Percentiles rank a stretch among this genome's conserved stretches.
phyloP scores from a whole-genome alignment of 2,113 vertebrate genomes.

The Miniopterus natalensis region DNA sequence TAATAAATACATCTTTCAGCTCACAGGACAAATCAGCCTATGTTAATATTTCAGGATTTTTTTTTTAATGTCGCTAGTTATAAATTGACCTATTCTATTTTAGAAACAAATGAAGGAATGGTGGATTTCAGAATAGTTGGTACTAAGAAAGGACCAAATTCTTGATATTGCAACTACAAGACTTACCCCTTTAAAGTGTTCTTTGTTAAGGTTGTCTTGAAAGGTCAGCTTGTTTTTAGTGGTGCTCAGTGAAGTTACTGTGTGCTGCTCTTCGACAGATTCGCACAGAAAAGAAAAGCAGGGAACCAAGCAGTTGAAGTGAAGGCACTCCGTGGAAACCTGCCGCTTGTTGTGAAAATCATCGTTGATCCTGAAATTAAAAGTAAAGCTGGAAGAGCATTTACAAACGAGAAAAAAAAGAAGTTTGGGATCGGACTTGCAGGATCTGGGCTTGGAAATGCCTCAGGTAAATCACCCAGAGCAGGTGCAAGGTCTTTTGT shows the following conservation, averaged over 20 bases:
- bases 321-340: slow-evolving; percentile 84
- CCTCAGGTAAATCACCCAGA: slow-evolving; percentile 94
- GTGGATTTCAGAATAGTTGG: slow-evolving; percentile 56
- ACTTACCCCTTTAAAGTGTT: slow-evolving; percentile 58
- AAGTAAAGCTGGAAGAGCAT: slow-evolving; percentile 91
- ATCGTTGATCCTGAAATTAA: slow-evolving; percentile 86
- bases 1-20: slow-evolving; percentile 37
- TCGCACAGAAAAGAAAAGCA: slow-evolving; percentile 77
- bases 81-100: slow-evolving; percentile 38
- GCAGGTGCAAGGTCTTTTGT: neutral
- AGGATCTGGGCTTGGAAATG: slow-evolving; percentile 96
- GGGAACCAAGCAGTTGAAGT: slow-evolving; percentile 82
- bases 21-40: neutral
- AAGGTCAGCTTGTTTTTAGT: slow-evolving; percentile 73
- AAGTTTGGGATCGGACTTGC: slow-evolving; percentile 92
- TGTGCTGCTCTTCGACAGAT: slow-evolving; percentile 83
- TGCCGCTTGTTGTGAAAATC: slow-evolving; percentile 85
- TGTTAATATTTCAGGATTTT: slow-evolving; percentile 7
- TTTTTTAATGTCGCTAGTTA: neutral
- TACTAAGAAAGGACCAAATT: slow-evolving; percentile 21
- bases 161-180: slow-evolving; percentile 56
- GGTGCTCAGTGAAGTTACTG: slow-evolving; percentile 69
- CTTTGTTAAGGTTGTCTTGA: slow-evolving; percentile 70
- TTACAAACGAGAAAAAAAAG: slow-evolving; percentile 90
- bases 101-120: slow-evolving; percentile 36